These are phyloP conservation scores for Macroramphosus scolopax DNA, from an alignment of 2,797 vertebrate species.

Conservation along the genomic window DNA sequence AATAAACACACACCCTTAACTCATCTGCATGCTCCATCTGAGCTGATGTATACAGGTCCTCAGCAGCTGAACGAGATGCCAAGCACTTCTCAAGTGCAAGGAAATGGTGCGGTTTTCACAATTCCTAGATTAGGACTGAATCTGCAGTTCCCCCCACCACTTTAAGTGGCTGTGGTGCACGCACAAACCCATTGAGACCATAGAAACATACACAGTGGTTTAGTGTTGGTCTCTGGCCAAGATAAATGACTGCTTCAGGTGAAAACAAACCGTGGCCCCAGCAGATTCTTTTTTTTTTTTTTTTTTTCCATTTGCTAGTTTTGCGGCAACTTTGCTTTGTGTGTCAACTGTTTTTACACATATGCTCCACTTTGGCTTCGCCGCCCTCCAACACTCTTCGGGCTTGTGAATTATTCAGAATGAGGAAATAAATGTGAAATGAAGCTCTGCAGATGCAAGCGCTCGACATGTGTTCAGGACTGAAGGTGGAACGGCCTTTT, in stretches of 20 bases:
- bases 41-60: conserved; percentile 45
- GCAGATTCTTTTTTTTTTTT: conserved; percentile 58
- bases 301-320: conserved; percentile 53
- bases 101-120: conserved; percentile 80
- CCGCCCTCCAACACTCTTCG: conserved; percentile 49
- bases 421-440: conserved; percentile 65
- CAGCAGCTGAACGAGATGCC: conserved; percentile 50
- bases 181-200: conserved; percentile 76
- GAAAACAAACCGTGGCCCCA: conserved; percentile 78
- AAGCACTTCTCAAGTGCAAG: conserved; percentile 61
- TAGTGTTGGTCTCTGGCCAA: conserved; percentile 77
- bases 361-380: conserved; percentile 40
- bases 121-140: conserved; percentile 81
- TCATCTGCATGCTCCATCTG: conserved; percentile 50
- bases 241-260: conserved; percentile 83
- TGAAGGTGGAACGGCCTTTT: conserved; percentile 42
- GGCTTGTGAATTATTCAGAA: conserved; percentile 65
- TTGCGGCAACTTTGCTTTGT: conserved; percentile 56
- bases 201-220: conserved; percentile 83
- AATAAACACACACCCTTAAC: conserved; percentile 41
- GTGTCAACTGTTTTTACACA: conserved; percentile 62
- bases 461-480: conserved; percentile 55
- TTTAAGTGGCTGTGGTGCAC: conserved; percentile 81
- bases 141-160: conserved; percentile 69
- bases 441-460: conserved; percentile 46